Evolutionary conservation across 2,797 vertebrate genomes (phyloP).

Genomic region (Muraenolepis orangiensis): DNA sequence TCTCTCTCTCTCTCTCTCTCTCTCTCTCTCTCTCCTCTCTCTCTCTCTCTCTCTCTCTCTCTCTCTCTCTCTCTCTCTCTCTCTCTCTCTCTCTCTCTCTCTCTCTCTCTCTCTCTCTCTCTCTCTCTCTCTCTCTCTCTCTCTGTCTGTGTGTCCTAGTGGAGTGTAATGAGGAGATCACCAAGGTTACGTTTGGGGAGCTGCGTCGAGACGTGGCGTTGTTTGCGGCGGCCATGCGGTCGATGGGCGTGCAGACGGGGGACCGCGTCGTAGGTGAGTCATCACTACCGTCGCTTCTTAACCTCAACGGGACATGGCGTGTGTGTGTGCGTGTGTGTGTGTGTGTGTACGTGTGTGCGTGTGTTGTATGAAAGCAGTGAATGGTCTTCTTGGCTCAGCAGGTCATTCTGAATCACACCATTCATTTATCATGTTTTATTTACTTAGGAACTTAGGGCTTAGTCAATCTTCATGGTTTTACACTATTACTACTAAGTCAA

Average conservation of each 20-base stretch:
- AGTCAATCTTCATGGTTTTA: neutral
- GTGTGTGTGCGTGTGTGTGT: neutral
- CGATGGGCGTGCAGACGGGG: constrained; percentile 85
- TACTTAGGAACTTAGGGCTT: constrained; percentile 18
- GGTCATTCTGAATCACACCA: constrained; percentile 45
- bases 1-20: constrained; percentile 5
- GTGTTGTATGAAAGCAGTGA: neutral
- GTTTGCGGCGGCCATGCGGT: constrained; percentile 93
- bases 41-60: neutral
- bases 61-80: constrained; percentile 18
- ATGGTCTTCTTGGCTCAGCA: neutral
- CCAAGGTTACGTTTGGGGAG: constrained; percentile 89
- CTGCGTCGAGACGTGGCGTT: constrained; percentile 84
- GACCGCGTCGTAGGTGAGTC: constrained; percentile 92
- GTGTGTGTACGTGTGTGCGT: neutral
- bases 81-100: constrained; percentile 10
- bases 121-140: neutral
- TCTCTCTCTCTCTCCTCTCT: neutral
- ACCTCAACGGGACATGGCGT: too few species aligned
- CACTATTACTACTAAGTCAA: too few species aligned
- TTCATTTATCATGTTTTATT: constrained; percentile 44
- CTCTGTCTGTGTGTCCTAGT: constrained; percentile 54
- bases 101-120: constrained; percentile 9
- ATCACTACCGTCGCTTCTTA: too few species aligned
- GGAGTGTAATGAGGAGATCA: constrained; percentile 87